These are phyloP conservation scores for Choloepus hoffmanni DNA, from an alignment of 2,113 vertebrate species.

Conservation along the genomic window DNA sequence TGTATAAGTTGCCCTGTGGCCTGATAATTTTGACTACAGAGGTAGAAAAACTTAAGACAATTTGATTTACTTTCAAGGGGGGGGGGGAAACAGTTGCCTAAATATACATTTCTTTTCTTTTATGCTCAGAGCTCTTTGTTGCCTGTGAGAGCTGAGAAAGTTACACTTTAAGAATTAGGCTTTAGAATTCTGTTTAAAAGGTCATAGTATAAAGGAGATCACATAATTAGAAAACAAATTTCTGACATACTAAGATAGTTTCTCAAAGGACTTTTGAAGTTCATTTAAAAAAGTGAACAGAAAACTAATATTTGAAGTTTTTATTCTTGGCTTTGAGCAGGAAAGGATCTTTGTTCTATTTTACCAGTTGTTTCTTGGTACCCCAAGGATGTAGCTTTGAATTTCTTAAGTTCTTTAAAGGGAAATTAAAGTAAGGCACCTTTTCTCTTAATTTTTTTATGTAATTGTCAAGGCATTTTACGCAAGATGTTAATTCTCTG, in stretches of 20 bases:
- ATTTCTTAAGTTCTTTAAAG: conserved; percentile 27
- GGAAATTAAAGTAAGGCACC: conserved; percentile 9
- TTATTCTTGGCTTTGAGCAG: neutral
- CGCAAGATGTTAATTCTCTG: conserved; percentile 34
- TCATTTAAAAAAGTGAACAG: neutral
- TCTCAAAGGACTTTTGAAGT: conserved; percentile 25
- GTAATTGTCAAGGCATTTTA: conserved; percentile 9
- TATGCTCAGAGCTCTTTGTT: neutral
- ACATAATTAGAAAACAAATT: conserved; percentile 47
- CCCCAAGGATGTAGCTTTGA: neutral
- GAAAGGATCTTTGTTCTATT: conserved; percentile 38
- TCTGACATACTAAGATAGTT: conserved; percentile 41
- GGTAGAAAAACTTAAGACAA: neutral
- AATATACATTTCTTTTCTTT: neutral
- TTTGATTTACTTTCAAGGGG: conserved; percentile 24
- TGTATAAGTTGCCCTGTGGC: neutral
- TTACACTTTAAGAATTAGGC: neutral
- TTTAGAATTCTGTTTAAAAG: conserved; percentile 24
- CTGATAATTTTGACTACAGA: conserved; percentile 5
- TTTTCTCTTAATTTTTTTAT: conserved; percentile 13
- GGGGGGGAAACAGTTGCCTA: neutral
- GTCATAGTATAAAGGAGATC: neutral
- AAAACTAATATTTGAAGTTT: conserved; percentile 27
- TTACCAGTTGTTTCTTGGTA: neutral
- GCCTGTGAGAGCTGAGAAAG: conserved; percentile 35